phyloP scores from a whole-genome alignment of 2,113 vertebrate species.

The Meleagris gallopavo region DNA sequence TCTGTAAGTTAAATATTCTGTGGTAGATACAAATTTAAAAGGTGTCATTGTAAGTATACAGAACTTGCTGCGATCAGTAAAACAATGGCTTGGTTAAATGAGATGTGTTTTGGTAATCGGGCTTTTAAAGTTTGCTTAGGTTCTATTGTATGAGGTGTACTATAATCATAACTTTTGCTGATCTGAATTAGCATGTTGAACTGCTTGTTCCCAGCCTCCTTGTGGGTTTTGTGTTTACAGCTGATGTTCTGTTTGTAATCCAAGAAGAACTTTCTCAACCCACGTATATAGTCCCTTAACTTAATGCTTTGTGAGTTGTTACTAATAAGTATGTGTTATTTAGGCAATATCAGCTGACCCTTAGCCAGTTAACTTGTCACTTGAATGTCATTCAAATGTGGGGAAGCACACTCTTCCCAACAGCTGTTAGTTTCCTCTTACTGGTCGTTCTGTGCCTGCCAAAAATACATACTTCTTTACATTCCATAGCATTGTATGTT shows the following conservation, averaged over 20 bases:
- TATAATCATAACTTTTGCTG: background rate
- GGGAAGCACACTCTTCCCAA: slow-evolving; percentile 68
- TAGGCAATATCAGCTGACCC: slow-evolving; percentile 54
- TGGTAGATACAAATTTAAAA: background rate
- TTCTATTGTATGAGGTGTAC: background rate
- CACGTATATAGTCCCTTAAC: background rate
- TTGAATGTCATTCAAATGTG: slow-evolving; percentile 65
- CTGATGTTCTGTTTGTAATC: background rate
- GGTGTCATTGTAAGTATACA: background rate
- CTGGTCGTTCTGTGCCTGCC: slow-evolving; percentile 85
- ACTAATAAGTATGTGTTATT: slow-evolving; percentile 50
- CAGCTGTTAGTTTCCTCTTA: slow-evolving; percentile 70
- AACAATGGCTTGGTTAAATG: background rate
- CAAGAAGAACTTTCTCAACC: slow-evolving; percentile 6
- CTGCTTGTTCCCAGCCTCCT: background rate
- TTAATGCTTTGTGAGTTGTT: slow-evolving; percentile 37
- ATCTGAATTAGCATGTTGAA: background rate
- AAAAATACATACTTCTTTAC: slow-evolving; percentile 99
- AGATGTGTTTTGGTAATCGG: background rate
- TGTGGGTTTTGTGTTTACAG: slow-evolving; percentile 23
- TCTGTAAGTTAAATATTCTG: background rate
- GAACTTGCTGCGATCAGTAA: background rate
- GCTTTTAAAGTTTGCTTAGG: background rate
- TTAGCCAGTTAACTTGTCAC: slow-evolving; percentile 57
- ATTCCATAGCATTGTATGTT: slow-evolving; percentile 99